Conservation (phyloP, 2,797 vertebrate species). For the Megalops cyprinoides region DNA sequence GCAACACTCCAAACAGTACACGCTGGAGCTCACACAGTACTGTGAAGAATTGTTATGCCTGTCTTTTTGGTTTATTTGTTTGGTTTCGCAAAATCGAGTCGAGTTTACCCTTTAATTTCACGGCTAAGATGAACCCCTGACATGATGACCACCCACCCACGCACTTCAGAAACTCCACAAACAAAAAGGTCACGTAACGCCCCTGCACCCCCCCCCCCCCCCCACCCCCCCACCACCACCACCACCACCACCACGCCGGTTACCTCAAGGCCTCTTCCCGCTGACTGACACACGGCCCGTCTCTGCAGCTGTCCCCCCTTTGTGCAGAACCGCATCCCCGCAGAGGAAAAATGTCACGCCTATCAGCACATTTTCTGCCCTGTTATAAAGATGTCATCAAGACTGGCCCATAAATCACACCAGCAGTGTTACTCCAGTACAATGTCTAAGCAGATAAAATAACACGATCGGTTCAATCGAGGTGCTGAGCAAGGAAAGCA, state of each 20-base stretch:
- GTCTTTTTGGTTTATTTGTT: too few species aligned
- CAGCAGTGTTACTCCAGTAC: background rate
- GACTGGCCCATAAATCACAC: background rate
- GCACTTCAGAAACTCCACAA: background rate
- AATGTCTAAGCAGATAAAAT: too few species aligned
- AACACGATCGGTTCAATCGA: too few species aligned
- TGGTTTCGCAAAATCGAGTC: too few species aligned
- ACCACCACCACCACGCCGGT: too few species aligned
- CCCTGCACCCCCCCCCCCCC: too few species aligned
- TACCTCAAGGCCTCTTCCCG: background rate
- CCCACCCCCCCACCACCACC: background rate
- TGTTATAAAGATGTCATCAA: background rate
- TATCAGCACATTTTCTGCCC: background rate
- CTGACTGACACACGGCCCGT: background rate
- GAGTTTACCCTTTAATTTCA: conserved; percentile 69
- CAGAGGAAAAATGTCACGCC: background rate
- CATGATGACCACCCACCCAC: conserved; percentile 48
- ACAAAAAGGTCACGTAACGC: too few species aligned
- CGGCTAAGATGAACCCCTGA: conserved; percentile 67
- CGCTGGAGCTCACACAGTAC: too few species aligned
- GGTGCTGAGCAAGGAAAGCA: too few species aligned
- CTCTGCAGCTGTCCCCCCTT: background rate
- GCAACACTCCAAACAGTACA: too few species aligned
- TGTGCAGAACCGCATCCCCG: background rate
- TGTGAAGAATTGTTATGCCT: too few species aligned